Base-by-base conservation (phyloP, 2,797 vertebrate genomes). In the Spheniscus humboldti region DNA sequence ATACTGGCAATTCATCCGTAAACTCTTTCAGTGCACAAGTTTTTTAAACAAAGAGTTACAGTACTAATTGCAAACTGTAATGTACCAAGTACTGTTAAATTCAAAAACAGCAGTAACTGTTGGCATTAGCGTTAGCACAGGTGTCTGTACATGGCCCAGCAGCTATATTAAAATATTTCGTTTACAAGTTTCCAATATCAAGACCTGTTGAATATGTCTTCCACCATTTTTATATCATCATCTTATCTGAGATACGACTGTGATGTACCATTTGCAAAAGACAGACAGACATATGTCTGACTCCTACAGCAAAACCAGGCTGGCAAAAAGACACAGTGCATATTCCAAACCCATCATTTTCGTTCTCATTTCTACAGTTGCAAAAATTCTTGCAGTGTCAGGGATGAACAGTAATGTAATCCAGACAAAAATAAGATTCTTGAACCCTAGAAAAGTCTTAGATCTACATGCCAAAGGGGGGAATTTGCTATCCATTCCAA, bases 351-450 rank as follows among this genome's bases (percentile, higher is more conserved):
- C 52, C 68, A 63, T 48, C 53, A 47, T 91, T 97, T 96, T 93
- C 18, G 4, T 92, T 96, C 69, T 95, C 6, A 63, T 94, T 92
- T 94, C 90, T 93, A 82, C 24, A 90, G 24, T 72, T 94, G 88
- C 94, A 92, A 92, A 92, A 94, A 68, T 87, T 93, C 41, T 94
- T 96, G 50, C 88, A 55, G 17, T 96, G 64, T 72, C 67, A 91
- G 22, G 86, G 63, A 90, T 81, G 59, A 81, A 77, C n/a, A 86
- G 33, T 74, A 86, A 86, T 68, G 37, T 92, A 91, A 83, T 94
- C 53, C 82, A 97, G 86, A 88, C 22, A 95, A 94, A 91, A 94
- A 37, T 76, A 88, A 90, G 67, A 86, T 92, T 95, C 22, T 68
- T 93, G 52, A 96, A 66, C 31, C 17, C 25, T 90, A 84, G 90